phyloP scores from a whole-genome alignment of 2,113 vertebrate genomes.

The Azemiops feae region DNA sequence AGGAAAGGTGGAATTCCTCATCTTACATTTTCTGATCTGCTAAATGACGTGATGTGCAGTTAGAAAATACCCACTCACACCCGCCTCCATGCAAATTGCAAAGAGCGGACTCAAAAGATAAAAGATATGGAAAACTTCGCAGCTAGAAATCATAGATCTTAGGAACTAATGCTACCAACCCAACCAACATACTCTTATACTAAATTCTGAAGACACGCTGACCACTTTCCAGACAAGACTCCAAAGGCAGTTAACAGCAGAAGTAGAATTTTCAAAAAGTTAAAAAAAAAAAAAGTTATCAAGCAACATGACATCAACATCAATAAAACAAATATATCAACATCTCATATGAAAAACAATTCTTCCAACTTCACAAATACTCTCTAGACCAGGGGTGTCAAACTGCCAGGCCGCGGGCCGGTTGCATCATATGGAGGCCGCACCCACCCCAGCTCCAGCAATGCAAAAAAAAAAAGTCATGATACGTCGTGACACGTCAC shows the following conservation, averaged over 20 bases:
- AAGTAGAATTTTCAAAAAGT: not conserved
- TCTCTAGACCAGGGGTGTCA: not conserved
- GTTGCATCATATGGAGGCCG: too few species aligned
- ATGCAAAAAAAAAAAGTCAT: too few species aligned
- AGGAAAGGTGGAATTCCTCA: constrained; percentile 67
- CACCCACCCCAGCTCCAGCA: not conserved
- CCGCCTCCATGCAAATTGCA: constrained; percentile 32
- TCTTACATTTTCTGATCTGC: constrained; percentile 68
- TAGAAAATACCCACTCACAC: constrained; percentile 58
- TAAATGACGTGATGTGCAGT: constrained; percentile 65
- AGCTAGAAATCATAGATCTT: constrained; percentile 36
- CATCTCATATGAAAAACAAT: not conserved
- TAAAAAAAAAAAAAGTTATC: not conserved
- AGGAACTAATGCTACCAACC: not conserved
- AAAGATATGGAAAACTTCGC: constrained; percentile 45
- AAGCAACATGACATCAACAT: not conserved
- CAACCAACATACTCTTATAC: not conserved
- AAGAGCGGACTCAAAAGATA: constrained; percentile 37
- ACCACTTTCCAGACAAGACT: not conserved
- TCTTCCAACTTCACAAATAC: not conserved
- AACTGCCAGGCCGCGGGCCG: not conserved
- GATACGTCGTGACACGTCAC: too few species aligned
- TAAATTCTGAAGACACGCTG: not conserved
- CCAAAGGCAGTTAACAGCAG: not conserved
- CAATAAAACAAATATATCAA: not conserved